Evolutionary conservation across 2,113 vertebrate genomes (phyloP).

Genomic region (Eulemur macaco): DNA sequence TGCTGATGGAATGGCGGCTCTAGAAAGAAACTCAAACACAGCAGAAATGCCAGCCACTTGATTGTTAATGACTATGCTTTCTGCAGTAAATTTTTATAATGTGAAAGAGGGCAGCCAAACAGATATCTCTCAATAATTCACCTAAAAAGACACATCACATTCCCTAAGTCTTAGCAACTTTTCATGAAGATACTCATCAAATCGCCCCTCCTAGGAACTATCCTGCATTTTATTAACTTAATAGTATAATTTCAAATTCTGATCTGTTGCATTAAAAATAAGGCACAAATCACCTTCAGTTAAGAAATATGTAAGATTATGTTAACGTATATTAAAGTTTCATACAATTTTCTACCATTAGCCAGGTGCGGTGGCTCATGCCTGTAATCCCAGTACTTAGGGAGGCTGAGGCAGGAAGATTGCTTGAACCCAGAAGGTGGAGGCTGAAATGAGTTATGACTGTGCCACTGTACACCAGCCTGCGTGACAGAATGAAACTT

Average conservation of each 20-base stretch:
- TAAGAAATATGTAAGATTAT: constrained; percentile 42
- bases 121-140: constrained; percentile 19
- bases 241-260: constrained; percentile 38
- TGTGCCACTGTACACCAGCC: too few species aligned
- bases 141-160: neutral
- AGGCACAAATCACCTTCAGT: constrained; percentile 30
- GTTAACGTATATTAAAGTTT: constrained; percentile 30
- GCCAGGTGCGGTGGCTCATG: too few species aligned
- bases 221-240: constrained; percentile 34
- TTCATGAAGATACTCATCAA: constrained; percentile 39
- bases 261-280: constrained; percentile 29
- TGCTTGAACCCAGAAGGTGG: too few species aligned
- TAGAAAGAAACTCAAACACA: constrained; percentile 61
- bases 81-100: constrained; percentile 33
- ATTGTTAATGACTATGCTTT: neutral
- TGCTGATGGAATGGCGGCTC: neutral
- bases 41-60: constrained; percentile 49
- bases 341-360: constrained; percentile 16
- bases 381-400: too few species aligned
- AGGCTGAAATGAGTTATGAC: too few species aligned
- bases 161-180: constrained; percentile 33
- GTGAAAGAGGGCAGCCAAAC: constrained; percentile 29
- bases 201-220: neutral
- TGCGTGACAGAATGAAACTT: too few species aligned
- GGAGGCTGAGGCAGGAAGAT: too few species aligned